Evolutionary conservation across 2,113 vertebrate species (phyloP).

Genomic region (Grallaria varia): DNA sequence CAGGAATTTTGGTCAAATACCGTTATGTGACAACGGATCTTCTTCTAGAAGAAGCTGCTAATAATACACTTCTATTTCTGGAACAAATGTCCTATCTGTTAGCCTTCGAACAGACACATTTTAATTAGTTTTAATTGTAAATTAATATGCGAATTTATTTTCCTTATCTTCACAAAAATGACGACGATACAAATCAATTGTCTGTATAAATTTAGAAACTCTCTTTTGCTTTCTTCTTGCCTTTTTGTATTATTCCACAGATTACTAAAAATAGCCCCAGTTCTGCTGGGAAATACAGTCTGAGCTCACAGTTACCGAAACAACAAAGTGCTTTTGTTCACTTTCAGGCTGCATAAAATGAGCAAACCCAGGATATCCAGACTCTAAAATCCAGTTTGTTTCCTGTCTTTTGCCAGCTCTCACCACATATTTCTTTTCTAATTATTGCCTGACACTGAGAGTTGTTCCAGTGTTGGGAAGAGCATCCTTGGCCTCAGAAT

Average conservation of each 20-base stretch:
- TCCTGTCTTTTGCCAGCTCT: neutral
- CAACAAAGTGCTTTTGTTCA: conserved; percentile 33
- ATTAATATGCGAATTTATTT: conserved; percentile 46
- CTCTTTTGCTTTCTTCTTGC: neutral
- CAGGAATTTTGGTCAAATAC: neutral
- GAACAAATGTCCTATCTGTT: neutral
- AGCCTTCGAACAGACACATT: neutral
- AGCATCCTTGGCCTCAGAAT: neutral
- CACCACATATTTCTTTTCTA: neutral
- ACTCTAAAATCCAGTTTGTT: neutral
- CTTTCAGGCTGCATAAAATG: neutral
- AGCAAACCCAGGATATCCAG: neutral
- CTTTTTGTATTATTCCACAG: conserved; percentile 12
- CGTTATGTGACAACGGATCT: neutral
- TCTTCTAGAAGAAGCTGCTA: neutral
- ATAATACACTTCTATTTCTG: conserved; percentile 21
- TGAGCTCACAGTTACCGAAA: conserved; percentile 29
- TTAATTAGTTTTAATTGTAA: conserved; percentile 17
- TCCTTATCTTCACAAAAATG: conserved; percentile 34
- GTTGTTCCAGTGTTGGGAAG: neutral
- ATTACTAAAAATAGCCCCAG: conserved; percentile 30
- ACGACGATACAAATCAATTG: neutral
- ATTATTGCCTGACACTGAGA: neutral
- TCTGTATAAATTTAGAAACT: conserved; percentile 46
- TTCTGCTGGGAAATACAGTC: conserved; percentile 34